These are phyloP conservation scores for Dinocampus coccinellae DNA, from an alignment of 2,888 invertebrate species.

Conservation along the genomic window DNA sequence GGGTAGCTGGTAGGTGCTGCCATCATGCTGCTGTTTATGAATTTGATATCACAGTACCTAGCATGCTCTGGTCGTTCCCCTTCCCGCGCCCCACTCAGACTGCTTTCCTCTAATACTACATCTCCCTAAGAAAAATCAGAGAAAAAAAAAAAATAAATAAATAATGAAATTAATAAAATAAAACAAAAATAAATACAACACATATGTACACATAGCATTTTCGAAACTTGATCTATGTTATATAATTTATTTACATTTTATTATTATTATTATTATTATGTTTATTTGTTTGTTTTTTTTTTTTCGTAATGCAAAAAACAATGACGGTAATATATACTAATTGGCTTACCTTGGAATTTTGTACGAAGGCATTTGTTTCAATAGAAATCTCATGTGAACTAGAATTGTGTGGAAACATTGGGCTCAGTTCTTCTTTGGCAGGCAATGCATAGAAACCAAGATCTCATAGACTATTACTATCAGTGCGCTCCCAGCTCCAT, in stretches of 20 bases:
- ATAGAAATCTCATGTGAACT: conserved; percentile 73
- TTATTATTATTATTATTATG: not conserved
- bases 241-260: not conserved
- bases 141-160: conserved; percentile 45
- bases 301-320: not conserved
- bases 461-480: conserved; percentile 69
- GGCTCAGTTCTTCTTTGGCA: conserved; percentile 73
- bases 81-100: conserved; percentile 69
- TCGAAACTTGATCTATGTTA: not conserved
- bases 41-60: conserved; percentile 70
- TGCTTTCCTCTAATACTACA: conserved; percentile 70
- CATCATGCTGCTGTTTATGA: conserved; percentile 69
- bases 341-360: conserved; percentile 69
- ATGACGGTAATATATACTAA: not conserved
- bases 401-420: conserved; percentile 73
- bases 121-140: no score
- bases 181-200: conserved; percentile 13
- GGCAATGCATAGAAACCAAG: conserved; percentile 72
- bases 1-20: conserved; percentile 68
- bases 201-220: no score
- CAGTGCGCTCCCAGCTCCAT: conserved; percentile 70
- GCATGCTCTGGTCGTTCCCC: conserved; percentile 68
- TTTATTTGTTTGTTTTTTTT: no score
- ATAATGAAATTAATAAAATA: conserved; percentile 23
- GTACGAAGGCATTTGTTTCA: conserved; percentile 72